Evolutionary conservation across 2,113 vertebrate genomes (phyloP), one percentile per base, ranked within the genome.

Genomic region (Oryzias javanicus): DNA sequence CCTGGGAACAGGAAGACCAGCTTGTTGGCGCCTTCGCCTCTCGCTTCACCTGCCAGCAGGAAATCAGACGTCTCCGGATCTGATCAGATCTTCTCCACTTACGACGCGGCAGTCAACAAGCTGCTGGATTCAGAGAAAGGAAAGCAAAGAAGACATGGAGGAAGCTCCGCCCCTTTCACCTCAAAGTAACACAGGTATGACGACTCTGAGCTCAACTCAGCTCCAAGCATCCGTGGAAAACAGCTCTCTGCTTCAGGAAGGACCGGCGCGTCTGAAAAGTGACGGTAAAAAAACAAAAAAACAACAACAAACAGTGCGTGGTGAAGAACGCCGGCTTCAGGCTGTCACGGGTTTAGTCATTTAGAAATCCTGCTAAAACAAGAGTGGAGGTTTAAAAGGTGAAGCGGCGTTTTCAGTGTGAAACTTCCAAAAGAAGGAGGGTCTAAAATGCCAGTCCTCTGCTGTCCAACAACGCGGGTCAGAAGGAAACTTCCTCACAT

Each of bases 1-100:
- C 25, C 25, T 27, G 8, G 35, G 35, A 35, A 35, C 35, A 35
- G 35, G 35, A 35, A 18, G 46, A 18, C 5, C 7, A 47, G 46
- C 46, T 47, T 12, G 19, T 47, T 13, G 6, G n/a, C 12, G 16
- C 46, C 64, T 51, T 24, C 42, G 13, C 14, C 19, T 51, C 47
- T 79, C 67, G 54, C 68, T 78, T 74, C 4, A 81, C 82, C 82
- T 24, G 83, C 86, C 83, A 76, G 79, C 83, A 86, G 82, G 76
- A 79, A 80, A 77, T 72, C 52, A 48, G 67, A 61, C 47, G 14
- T 27, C 55, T 24, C 19, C n/a, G 35, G 35, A 12, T 35, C 35
- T 1, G 35, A 35, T 8, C 29, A 35, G 8, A 10, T 35, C 7
- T 3, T 35, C 12, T 35, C 35, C 10, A 3, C 35, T 35, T 12